A percentile compares a stretch with the other conserved stretches of the same genome.
Conservation (phyloP, 1,140 invertebrate genomes). For the Pararge aegeria region DNA sequence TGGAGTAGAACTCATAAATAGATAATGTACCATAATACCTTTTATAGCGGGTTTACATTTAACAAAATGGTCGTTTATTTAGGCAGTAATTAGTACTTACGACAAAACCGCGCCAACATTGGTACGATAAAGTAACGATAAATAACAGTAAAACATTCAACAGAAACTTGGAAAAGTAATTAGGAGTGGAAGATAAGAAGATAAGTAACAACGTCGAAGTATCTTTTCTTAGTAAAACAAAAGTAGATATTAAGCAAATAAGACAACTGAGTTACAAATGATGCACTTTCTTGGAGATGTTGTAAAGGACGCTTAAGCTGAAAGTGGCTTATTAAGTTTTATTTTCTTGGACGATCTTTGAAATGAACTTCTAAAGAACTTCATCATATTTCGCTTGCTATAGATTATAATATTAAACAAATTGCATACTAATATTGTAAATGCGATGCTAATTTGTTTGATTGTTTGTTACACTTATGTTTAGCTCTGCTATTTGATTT, state of each 20-base stretch:
- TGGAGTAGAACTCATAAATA: too few species aligned
- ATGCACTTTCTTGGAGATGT: conserved; percentile 11
- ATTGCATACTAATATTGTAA: too few species aligned
- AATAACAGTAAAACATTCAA: conserved; percentile 5
- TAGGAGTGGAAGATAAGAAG: conserved; percentile 9
- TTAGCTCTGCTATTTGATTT: too few species aligned
- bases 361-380: background rate
- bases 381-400: background rate
- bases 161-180: conserved; percentile 19
- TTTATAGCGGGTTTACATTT: too few species aligned
- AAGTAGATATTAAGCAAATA: conserved; percentile 19
- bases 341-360: conserved; percentile 1
- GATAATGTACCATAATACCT: too few species aligned
- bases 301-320: conserved; percentile 3
- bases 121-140: background rate
- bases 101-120: background rate
- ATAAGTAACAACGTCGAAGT: conserved; percentile 13
- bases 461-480: too few species aligned
- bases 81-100: too few species aligned
- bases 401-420: too few species aligned
- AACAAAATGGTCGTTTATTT: too few species aligned
- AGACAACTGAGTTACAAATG: conserved; percentile 14
- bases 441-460: too few species aligned
- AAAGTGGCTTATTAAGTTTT: conserved; percentile 17
- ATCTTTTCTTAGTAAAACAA: conserved; percentile 18